phyloP scores from a whole-genome alignment of 1,140 invertebrate species.

The Zaprionus taronus region DNA sequence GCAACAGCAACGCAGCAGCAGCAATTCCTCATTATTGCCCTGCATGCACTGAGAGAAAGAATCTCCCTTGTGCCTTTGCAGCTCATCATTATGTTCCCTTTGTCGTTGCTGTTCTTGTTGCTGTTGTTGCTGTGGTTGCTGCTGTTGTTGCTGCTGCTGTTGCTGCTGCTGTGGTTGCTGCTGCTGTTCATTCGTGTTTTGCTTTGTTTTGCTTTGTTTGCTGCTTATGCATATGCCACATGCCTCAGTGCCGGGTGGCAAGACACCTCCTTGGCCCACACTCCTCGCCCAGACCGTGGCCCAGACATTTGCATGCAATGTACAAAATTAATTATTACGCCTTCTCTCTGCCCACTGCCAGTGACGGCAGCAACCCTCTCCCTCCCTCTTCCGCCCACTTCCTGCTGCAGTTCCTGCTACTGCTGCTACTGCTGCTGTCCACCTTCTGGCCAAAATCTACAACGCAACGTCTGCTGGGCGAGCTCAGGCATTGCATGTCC shows the following conservation, averaged over 20 bases:
- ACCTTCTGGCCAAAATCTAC: conserved; percentile 75
- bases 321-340: conserved; percentile 81
- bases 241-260: conserved; percentile 17
- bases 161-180: conserved; percentile 23
- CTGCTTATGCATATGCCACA: conserved; percentile 73
- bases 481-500: conserved; percentile 75
- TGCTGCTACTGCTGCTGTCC: conserved; percentile 19
- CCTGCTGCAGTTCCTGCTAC: not conserved
- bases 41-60: not conserved
- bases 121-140: conserved; percentile 8
- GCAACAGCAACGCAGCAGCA: conserved; percentile 11
- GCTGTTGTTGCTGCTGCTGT: conserved; percentile 14
- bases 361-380: too few species aligned
- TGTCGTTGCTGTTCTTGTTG: conserved; percentile 15
- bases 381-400: not conserved
- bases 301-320: conserved; percentile 80
- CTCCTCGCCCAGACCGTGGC: conserved; percentile 27
- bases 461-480: conserved; percentile 49
- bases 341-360: conserved; percentile 26
- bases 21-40: conserved; percentile 35
- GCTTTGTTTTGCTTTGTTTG: conserved; percentile 63
- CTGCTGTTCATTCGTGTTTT: conserved; percentile 36
- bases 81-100: conserved; percentile 49
- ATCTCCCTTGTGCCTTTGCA: not conserved
- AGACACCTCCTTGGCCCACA: not conserved